Base-by-base conservation (phyloP, 2,888 invertebrate species). In the Bellardia bayeri region DNA sequence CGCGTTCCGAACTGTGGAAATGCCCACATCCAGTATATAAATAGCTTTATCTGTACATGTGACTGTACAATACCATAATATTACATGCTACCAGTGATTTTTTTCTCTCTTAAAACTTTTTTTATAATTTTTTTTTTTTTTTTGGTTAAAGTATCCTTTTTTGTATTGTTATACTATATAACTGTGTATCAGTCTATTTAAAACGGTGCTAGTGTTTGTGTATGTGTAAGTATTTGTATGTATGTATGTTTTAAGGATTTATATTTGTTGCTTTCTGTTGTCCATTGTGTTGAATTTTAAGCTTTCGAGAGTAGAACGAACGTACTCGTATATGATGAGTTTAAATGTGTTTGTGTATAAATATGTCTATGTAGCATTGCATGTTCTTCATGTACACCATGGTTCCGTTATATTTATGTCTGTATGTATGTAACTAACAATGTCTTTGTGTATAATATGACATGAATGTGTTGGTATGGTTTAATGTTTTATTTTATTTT, bases 161-260 rank as follows among this genome's bases (percentile, higher is more conserved):
- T 66, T 63, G 63, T 84, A 58, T 58, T 66, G 56, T 58, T 61
- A 33, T 74, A 13, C 14, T 42, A 49, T 51, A 33, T 42, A 16
- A 64, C 14, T 16, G 49, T 63, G 16, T 9, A 16, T 82, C 88
- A 88, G 85, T 33, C 89, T 90, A 90, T 91, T 89, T 90, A 90
- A 89, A 91, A 63, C n/a, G 68, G 40, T 79, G 49, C 33, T 63
- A 16, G 3, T 82, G 89, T 86, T 61, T 89, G 87, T 89, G 83
- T 90, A 91, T 89, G 87, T 90, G 90, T 90, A 91, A 76, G 45
- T 90, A 91, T 89, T 86, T 90, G 90, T 74, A 13, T 90, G 89
- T 90, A 88, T 91, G 90, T 90, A 89, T 82, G 71, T 76, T 23
- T 79, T 69, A 74, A 76, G 80, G 80, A 84, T 87, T 84, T 84